Conservation (phyloP, 35 echinoderm and acorn worm genomes). For the Ptychodera flava region DNA sequence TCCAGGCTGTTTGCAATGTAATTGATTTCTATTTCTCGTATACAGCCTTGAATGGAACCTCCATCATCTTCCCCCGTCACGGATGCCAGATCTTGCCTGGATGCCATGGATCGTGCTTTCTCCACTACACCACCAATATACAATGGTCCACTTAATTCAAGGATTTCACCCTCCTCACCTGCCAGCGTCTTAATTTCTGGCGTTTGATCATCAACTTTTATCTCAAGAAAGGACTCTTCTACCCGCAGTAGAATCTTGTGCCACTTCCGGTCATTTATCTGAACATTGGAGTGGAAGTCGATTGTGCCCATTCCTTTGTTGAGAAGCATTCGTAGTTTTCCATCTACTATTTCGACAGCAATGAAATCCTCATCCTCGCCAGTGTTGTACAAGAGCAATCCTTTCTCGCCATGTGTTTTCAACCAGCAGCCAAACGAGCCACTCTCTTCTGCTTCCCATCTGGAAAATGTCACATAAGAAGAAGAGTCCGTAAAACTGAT, state of each 20-base stretch:
- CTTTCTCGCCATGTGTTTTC: conserved; percentile 53
- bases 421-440: conserved; percentile 89
- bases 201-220: conserved; percentile 82
- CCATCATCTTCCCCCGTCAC: conserved; percentile 60
- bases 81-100: conserved; percentile 42
- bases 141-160: conserved; percentile 45
- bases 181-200: conserved; percentile 43
- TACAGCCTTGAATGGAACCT: conserved; percentile 80
- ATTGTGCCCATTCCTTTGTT: conserved; percentile 32
- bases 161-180: conserved; percentile 21
- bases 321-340: conserved; percentile 62
- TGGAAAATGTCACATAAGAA: conserved; percentile 69
- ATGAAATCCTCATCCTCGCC: conserved; percentile 45
- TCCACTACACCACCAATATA: conserved; percentile 85
- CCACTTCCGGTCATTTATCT: conserved; percentile 61
- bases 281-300: conserved; percentile 49
- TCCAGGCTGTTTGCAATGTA: conserved; percentile 53
- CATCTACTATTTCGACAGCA: conserved; percentile 63
- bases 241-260: conserved; percentile 72
- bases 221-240: conserved; percentile 31
- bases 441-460: conserved; percentile 59
- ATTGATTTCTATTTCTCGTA: conserved; percentile 85
- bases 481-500: conserved; percentile 88
- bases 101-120: conserved; percentile 60
- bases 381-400: conserved; percentile 73